A percentile compares a stretch with the other conserved stretches of the same genome.
Evolutionary conservation across 1,140 invertebrate species (phyloP).

Genomic region (Rhagoletis pomonella): DNA sequence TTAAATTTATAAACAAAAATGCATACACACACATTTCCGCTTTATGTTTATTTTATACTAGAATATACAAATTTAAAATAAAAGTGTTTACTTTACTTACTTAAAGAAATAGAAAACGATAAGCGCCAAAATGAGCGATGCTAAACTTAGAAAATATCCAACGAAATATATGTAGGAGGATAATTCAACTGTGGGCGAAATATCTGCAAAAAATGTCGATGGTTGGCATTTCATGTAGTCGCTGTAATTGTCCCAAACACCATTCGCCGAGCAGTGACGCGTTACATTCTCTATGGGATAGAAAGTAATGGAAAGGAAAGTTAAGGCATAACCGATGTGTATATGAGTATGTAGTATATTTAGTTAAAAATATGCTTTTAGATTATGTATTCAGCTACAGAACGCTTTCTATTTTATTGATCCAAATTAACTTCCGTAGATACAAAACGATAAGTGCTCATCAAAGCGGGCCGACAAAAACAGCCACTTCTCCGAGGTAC

Average conservation of each 20-base stretch:
- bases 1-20: not conserved
- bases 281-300: slow-evolving; percentile 72
- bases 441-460: too few relatives aligned
- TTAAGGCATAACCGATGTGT: not conserved
- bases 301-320: not conserved
- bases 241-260: slow-evolving; percentile 73
- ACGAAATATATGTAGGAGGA: slow-evolving; percentile 73
- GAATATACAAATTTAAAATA: slow-evolving; percentile 2
- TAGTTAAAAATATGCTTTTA: too few relatives aligned
- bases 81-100: slow-evolving; percentile 66
- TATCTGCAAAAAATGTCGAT: slow-evolving; percentile 62
- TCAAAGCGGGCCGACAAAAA: too few relatives aligned
- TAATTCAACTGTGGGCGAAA: slow-evolving; percentile 71
- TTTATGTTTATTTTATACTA: slow-evolving; percentile 9
- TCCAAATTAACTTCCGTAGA: too few relatives aligned
- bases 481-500: too few relatives aligned
- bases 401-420: too few relatives aligned
- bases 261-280: slow-evolving; percentile 70
- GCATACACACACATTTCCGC: not conserved
- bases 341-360: too few relatives aligned
- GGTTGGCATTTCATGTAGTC: slow-evolving; percentile 73
- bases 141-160: slow-evolving; percentile 74
- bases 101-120: slow-evolving; percentile 75
- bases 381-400: too few relatives aligned
- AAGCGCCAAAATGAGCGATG: slow-evolving; percentile 73